Evolutionary conservation across 1,140 invertebrate genomes (phyloP), one percentile per base, ranked within the genome.

Genomic region (Venturia canescens): DNA sequence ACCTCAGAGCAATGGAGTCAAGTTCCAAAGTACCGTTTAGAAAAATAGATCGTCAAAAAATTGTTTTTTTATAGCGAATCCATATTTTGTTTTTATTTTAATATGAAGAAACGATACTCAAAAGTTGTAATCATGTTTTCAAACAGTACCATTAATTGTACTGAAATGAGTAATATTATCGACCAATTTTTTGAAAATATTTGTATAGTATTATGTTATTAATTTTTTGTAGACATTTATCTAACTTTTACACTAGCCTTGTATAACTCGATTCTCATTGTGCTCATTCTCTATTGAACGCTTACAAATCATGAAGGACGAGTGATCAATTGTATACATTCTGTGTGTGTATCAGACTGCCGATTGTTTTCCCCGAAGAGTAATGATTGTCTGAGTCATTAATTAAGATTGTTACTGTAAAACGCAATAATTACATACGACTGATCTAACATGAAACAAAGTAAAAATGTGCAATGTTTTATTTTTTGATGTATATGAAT

Each of bases 121-220:
- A 13, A 63, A 63, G 23, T 63, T 23, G 23, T 13, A 63, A 63
- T 63, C 60, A 76, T 53, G 44, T 74, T 57, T 34, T 23, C n/a
- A 76, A 31, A 34, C 53, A 18, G 16, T 34, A 15, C 23, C n/a
- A 34, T 21, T 63, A 27, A 23, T 74, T 27, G 7, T 76, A 76
- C 26, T 76, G 53, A 29, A 53, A 31, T 31, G 63, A 76, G 21
- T 76, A 76, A n/a, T 60, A 76, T 76, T 18, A 76, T 60, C 72
- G 72, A 76, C 72, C 72, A 76, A 76, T 76, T 60, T 63, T 76
- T 53, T 53, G 31, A 63, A 53, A 6, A 60, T 50, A 44, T 76
- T 60, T 63, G 5, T 18, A 76, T 76, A 76, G 72, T 76, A 76
- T 76, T 76, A 75, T 21, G 27, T 63, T 60, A 76, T 27, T 76